These are phyloP conservation scores for Ataeniobius toweri DNA, from an alignment of 2,797 vertebrate species.

Conservation along the genomic window DNA sequence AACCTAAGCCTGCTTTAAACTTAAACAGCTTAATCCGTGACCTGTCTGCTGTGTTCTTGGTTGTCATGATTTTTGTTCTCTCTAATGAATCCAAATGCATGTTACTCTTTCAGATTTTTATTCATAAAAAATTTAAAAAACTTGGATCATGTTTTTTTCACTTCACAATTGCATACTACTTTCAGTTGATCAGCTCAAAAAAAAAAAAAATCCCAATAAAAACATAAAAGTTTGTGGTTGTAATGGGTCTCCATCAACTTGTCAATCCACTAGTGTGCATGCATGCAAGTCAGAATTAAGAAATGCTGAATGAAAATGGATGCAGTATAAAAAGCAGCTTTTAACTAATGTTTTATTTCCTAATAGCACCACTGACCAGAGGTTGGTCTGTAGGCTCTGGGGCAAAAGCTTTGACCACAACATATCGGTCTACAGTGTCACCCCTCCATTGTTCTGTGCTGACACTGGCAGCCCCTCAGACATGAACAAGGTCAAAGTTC, in stretches of 20 bases:
- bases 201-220: not conserved
- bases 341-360: not conserved
- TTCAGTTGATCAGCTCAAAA: not conserved
- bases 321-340: not conserved
- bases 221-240: not conserved
- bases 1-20: not conserved
- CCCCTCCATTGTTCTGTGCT: constrained; percentile 56
- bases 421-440: constrained; percentile 52
- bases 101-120: too few relatives aligned
- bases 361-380: constrained; percentile 31
- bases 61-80: not conserved
- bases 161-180: not conserved
- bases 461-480: constrained; percentile 65
- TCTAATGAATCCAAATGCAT: too few relatives aligned
- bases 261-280: not conserved
- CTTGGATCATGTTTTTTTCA: not conserved
- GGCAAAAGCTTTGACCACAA: constrained; percentile 29
- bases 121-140: not conserved
- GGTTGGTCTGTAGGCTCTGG: constrained; percentile 31
- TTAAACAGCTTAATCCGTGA: not conserved
- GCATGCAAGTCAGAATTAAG: not conserved
- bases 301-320: constrained; percentile 2
- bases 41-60: not conserved
- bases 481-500: constrained; percentile 68
- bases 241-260: not conserved